Percentiles rank a stretch among this genome's conserved stretches.
phyloP scores from a whole-genome alignment of 2,113 vertebrate genomes.

The Grantiella picta region DNA sequence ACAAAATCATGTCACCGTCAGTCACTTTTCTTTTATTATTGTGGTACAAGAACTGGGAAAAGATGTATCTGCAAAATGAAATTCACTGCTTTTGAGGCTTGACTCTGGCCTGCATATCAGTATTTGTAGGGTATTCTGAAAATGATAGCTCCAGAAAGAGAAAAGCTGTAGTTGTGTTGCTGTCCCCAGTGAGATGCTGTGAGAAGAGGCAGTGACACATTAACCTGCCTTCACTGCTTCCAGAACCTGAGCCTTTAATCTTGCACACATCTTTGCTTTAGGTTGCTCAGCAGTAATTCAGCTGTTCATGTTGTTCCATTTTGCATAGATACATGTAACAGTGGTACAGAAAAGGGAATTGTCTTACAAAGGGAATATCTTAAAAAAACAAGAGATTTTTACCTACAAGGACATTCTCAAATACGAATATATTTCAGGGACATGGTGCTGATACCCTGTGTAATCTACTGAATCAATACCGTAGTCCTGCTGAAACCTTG shows the following conservation, averaged over 20 bases:
- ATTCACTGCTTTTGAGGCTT: background rate
- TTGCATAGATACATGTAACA: background rate
- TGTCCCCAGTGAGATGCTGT: background rate
- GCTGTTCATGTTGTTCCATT: background rate
- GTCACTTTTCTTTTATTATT: background rate
- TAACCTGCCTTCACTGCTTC: background rate
- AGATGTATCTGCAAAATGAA: background rate
- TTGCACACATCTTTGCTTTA: background rate
- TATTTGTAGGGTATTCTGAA: background rate
- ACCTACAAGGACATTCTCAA: background rate
- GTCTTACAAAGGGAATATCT: background rate
- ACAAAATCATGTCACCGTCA: background rate
- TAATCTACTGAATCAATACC: background rate
- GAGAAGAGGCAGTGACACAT: background rate
- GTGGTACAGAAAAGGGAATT: background rate
- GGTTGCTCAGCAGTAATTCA: background rate
- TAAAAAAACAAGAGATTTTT: background rate
- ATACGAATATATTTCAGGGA: background rate
- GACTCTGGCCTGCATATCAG: background rate
- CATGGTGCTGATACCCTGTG: background rate
- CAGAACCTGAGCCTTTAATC: background rate
- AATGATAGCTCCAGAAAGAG: background rate
- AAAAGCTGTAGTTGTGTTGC: rapidly evolving
- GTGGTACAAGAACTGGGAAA: background rate
- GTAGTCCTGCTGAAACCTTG: background rate